These are phyloP conservation scores for Ormia ochracea DNA, from an alignment of 2,888 invertebrate genomes.

Conservation along the genomic window DNA sequence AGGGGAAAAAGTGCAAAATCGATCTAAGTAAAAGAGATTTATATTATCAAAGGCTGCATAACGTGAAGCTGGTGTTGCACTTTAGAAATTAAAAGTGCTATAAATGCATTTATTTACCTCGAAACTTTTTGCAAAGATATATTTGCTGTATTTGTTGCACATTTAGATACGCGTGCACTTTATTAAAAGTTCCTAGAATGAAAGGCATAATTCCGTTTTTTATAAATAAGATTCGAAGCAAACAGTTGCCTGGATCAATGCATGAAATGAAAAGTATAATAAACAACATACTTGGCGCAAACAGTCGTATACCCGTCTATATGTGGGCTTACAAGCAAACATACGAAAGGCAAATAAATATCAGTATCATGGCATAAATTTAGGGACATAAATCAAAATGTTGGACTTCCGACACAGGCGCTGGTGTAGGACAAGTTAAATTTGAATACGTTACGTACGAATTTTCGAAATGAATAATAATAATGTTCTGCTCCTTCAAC, in stretches of 20 bases:
- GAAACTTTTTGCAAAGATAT: too few species aligned
- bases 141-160: too few species aligned
- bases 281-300: background rate
- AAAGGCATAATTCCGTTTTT: background rate
- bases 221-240: background rate
- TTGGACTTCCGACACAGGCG: conserved; percentile 74
- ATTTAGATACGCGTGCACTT: background rate
- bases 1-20: too few species aligned
- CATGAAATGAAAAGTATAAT: conserved; percentile 42
- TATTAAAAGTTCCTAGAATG: background rate
- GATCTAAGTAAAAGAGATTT: too few species aligned
- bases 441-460: conserved; percentile 63
- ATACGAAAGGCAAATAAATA: conserved; percentile 46
- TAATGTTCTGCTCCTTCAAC: background rate
- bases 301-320: background rate
- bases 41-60: too few species aligned
- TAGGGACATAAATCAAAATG: conserved; percentile 76
- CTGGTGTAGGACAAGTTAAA: conserved; percentile 59
- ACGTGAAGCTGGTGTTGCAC: too few species aligned
- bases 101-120: too few species aligned
- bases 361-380: conserved; percentile 70
- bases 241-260: background rate
- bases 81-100: too few species aligned
- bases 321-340: background rate
- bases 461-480: conserved; percentile 49